These are phyloP conservation scores for Hemiprocne comata DNA, from an alignment of 2,113 vertebrate species.

Conservation along the genomic window DNA sequence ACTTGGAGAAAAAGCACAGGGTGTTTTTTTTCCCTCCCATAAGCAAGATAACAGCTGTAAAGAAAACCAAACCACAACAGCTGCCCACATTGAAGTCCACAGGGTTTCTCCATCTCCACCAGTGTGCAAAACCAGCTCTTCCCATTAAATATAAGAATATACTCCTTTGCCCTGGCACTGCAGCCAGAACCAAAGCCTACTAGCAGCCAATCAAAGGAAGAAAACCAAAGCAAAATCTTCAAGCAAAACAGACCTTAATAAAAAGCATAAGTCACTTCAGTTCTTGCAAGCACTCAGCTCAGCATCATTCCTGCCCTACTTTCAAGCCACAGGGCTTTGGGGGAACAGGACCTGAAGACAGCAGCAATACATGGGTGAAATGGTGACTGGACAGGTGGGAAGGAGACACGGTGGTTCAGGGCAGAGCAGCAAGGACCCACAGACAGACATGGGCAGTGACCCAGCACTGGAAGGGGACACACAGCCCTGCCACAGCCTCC, in stretches of 20 bases:
- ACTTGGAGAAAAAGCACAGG: not conserved
- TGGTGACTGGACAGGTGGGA: not conserved
- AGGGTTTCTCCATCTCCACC: not conserved
- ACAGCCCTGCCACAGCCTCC: not conserved
- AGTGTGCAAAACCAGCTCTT: not conserved
- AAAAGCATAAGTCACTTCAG: slow-evolving; percentile 14
- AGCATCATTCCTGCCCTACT: not conserved
- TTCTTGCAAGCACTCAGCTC: not conserved
- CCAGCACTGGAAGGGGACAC: not conserved
- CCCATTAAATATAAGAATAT: not conserved
- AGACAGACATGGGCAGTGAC: not conserved
- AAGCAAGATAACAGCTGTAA: not conserved
- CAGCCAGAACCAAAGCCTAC: not conserved
- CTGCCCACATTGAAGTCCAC: not conserved
- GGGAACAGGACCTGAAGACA: not conserved
- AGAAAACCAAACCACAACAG: slow-evolving; percentile 21
- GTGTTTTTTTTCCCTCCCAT: not conserved
- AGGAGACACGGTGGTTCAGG: not conserved
- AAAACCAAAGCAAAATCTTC: not conserved
- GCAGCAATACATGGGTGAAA: not conserved
- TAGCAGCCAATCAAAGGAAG: not conserved
- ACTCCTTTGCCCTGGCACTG: not conserved
- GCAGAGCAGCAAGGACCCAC: not conserved
- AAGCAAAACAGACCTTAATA: slow-evolving; percentile 8
- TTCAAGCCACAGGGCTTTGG: not conserved